Base-by-base conservation (phyloP, 2,113 vertebrate genomes). In the Ancistrus triradiatus region DNA sequence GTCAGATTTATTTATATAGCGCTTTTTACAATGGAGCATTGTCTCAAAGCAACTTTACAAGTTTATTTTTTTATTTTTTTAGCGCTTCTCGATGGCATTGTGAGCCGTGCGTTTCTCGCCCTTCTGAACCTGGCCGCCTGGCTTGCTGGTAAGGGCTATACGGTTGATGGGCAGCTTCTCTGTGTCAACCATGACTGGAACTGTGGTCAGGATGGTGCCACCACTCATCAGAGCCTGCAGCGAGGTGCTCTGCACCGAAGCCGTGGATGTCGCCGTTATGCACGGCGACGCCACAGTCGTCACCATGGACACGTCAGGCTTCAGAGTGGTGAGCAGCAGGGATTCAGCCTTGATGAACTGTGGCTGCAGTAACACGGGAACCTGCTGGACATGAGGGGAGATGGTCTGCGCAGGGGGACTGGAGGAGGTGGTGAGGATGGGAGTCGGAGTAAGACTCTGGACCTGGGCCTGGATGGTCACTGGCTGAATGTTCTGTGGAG, bases 271-370 rank as follows among this genome's bases (percentile, higher is more conserved):
- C 49, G 85, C 79, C 19, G 88, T 63, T 33, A 89, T 82, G 38
- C 80, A 74, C 0, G 92, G 72, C 0, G 90, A 82, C 56, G 93
- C 83, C 70, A 92, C 49, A 0, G 89, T 83, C 2, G 90, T 81
- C 28, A 91, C 84, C 1, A 91, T 84, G 35, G 83, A 76, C 2
- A 84, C 80, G 55, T 97, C 95, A 0, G 92, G 85, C 76, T 97
- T 97, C 73, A 98, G 80, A 0, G 96, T 86, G 0, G 96, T 91
- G 68, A 98, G 85, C 50, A 99, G 77, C 59, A 98, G 76, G 0
- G 95, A 97, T 44, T 98, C 96, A 0, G 95, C 93, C 77, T 98
- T 97, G 85, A 98, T 96, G 81, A 98, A 97, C 78, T 98, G 96
- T 2, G 95, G 92, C 80, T 99, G 96, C 73, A 99, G 83, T 59